Evolutionary conservation across 2,113 vertebrate species (phyloP).

Genomic region (Anhinga rufa): DNA sequence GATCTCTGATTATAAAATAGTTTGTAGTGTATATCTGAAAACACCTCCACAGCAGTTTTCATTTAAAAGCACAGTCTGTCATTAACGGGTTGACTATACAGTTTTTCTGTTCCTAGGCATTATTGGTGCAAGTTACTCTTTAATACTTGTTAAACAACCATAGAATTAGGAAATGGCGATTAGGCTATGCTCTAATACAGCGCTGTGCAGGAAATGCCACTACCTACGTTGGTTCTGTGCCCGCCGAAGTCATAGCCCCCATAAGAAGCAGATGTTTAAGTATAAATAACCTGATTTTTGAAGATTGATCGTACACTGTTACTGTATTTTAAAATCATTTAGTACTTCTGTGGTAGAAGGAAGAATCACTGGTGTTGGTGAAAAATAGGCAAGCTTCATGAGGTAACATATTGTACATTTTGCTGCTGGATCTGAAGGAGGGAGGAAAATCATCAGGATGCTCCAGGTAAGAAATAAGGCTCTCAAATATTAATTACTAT

Average conservation of each 20-base stretch:
- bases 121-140: background rate
- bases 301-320: background rate
- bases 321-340: background rate
- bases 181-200: background rate
- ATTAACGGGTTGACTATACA: background rate
- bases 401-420: background rate
- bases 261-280: background rate
- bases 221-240: background rate
- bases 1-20: background rate
- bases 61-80: background rate
- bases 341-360: background rate
- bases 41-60: background rate
- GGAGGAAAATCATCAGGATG: background rate
- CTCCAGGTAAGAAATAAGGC: conserved; percentile 4
- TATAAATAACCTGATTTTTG: background rate
- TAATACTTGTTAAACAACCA: background rate
- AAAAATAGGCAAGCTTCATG: background rate
- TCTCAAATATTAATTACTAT: background rate
- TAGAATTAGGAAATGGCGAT: background rate
- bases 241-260: background rate
- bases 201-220: background rate
- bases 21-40: background rate
- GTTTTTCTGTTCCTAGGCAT: background rate
- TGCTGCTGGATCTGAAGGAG: background rate
- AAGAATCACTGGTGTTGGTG: background rate